These are phyloP conservation scores for Dysidea cf. avara DNA, from an alignment of 37 sponge, comb jelly and placozoan species.

Conservation along the genomic window DNA sequence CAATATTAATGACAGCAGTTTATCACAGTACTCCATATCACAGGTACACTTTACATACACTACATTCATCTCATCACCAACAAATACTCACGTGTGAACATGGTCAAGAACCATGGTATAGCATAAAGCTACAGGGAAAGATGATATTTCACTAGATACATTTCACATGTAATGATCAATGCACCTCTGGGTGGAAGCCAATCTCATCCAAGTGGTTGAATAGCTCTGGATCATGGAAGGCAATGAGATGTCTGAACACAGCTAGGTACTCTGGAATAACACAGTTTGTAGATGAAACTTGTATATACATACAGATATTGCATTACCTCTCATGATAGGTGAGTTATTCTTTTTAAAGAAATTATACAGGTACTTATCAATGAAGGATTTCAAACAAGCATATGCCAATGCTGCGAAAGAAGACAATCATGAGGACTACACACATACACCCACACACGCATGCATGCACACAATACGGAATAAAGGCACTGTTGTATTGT, in stretches of 20 bases:
- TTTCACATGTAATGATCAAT: not conserved
- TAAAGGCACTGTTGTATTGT: too few relatives aligned
- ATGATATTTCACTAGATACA: not conserved
- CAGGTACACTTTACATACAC: too few relatives aligned
- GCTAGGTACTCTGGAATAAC: constrained; percentile 82
- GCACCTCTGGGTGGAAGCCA: constrained; percentile 88
- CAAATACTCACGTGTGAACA: constrained; percentile 92
- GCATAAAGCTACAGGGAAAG: constrained; percentile 86
- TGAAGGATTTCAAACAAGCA: constrained; percentile 82
- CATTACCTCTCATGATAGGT: constrained; percentile 85
- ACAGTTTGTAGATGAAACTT: not conserved
- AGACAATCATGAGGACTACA: not conserved
- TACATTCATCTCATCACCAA: too few relatives aligned
- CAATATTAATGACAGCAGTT: too few relatives aligned
- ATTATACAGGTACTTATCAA: constrained; percentile 89
- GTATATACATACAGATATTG: not conserved
- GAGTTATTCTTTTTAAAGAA: constrained; percentile 98
- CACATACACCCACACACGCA: too few relatives aligned
- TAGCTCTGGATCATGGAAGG: constrained; percentile 96
- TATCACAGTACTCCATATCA: too few relatives aligned
- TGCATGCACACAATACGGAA: too few relatives aligned
- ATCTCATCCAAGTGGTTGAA: constrained; percentile 79
- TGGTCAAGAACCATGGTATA: constrained; percentile 98
- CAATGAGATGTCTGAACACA: constrained; percentile 88
- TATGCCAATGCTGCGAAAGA: constrained; percentile 76